Evolutionary conservation across 37 sponge, comb jelly and placozoan genomes (phyloP).

Genomic region (Diacarnus erythraeanus): DNA sequence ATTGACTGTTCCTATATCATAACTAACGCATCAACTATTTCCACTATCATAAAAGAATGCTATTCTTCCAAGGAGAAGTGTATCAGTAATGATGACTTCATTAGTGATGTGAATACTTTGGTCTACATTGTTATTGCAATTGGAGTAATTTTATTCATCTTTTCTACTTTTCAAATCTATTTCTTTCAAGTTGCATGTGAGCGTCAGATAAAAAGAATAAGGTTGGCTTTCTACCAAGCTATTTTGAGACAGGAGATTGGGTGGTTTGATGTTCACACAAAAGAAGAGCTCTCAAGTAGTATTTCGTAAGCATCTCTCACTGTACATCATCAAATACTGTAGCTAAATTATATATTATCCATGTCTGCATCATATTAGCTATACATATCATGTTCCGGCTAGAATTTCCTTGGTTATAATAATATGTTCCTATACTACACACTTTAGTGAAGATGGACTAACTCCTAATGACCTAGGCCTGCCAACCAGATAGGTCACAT

Average conservation of each 20-base stretch:
- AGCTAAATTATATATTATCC: no score
- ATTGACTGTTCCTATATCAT: background rate
- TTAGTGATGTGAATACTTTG: background rate
- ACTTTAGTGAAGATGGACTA: no score
- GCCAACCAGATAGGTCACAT: no score
- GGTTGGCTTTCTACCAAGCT: constrained; percentile 50
- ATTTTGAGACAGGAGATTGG: constrained; percentile 81
- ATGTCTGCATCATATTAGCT: no score
- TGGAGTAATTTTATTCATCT: constrained; percentile 36
- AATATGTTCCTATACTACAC: no score
- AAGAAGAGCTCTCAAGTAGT: constrained; percentile 71
- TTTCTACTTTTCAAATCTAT: constrained; percentile 50
- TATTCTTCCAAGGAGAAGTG: background rate
- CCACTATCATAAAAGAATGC: background rate
- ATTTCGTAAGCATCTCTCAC: no score
- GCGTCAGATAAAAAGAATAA: constrained; percentile 64
- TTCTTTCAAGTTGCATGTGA: constrained; percentile 65
- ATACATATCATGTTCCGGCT: no score
- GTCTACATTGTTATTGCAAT: constrained; percentile 34
- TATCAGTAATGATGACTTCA: constrained; percentile 15
- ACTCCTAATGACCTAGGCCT: no score
- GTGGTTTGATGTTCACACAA: constrained; percentile 81
- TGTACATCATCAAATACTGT: no score
- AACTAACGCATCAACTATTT: background rate
- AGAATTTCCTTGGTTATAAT: no score